Conservation (phyloP, 2,888 invertebrate species). For the Halictus quadricinctus region DNA sequence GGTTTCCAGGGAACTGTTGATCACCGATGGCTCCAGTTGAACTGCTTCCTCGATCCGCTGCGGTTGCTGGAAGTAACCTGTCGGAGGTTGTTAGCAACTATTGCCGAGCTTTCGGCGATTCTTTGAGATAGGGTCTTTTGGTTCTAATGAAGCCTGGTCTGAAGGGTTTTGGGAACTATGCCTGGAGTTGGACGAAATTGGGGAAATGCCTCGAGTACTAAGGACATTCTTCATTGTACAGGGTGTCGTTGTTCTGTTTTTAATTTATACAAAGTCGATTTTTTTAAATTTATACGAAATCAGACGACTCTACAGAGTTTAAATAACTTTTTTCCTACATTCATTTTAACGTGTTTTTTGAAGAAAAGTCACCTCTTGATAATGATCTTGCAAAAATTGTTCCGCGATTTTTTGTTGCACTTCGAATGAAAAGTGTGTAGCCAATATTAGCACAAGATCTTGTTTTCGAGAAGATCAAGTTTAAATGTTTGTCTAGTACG, state of each 20-base stretch:
- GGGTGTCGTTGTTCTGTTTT: neutral
- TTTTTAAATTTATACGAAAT: no score
- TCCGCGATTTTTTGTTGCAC: no score
- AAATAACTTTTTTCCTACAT: no score
- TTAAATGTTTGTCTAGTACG: neutral
- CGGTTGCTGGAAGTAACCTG: slow-evolving; percentile 1
- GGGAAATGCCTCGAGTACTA: no score
- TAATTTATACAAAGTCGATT: no score
- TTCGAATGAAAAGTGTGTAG: neutral
- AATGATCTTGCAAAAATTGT: no score
- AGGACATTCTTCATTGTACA: neutral
- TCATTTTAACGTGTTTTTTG: no score
- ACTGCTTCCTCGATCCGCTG: neutral
- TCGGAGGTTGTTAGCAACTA: neutral
- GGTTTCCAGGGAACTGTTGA: rapidly evolving
- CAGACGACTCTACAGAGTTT: no score
- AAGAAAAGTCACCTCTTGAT: no score
- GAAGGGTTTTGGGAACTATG: neutral
- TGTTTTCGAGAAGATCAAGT: neutral
- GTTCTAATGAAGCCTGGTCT: neutral
- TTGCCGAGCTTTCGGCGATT: neutral
- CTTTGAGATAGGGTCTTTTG: neutral
- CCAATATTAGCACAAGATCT: neutral
- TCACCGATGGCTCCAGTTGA: neutral
- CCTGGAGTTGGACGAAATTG: no score